Base-by-base conservation (phyloP, 1,140 invertebrate genomes). In the Rhagoletis zephyria region DNA sequence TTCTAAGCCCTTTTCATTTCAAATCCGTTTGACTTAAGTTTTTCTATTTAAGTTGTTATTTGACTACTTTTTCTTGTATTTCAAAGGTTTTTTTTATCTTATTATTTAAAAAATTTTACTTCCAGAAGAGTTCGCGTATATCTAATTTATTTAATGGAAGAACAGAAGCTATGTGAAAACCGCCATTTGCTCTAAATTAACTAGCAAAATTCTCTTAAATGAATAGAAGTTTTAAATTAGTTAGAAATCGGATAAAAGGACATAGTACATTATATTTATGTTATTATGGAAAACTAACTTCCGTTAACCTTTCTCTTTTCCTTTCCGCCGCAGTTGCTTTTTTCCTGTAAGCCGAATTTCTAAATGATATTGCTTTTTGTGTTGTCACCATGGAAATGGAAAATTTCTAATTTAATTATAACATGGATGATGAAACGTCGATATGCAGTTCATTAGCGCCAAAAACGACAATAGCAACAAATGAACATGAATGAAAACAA, bases 331-430 rank as follows among this genome's bases (percentile, higher is more conserved):
- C 61, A 14, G 9, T n/a, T 56, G 5, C 5, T 56, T 56, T 56
- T 56, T 63, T 63, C 61, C 61, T 63, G 12, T n/a, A 16, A 63
- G 16, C 61, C 16, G 51, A 10, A 56, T 3, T 7, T 5, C 10
- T 56, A 42, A 5, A 45, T 74, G 67, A 16, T 40, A 40, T 74
- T 74, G 40, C 40, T 74, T 12, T 67, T 74, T 14, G 12, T 4
- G 40, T 74, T 74, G 2, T 3, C 16, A 12, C 1, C 42, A 16
- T 74, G 10, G 12, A 74, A 74, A 74, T 74, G 40, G 12, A 12
- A 74, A 74, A 45, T 74, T 74, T 74, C 40, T 16, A 45, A 74
- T 45, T 74, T 48, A 74, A 74, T 74, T 74, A 74, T 40, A 42
- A 16, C 6, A 12, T 42, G 67, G 40, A 45, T 45, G 42, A 74